Evolutionary conservation across 2,113 vertebrate genomes (phyloP).

Genomic region (Tinamus guttatus): DNA sequence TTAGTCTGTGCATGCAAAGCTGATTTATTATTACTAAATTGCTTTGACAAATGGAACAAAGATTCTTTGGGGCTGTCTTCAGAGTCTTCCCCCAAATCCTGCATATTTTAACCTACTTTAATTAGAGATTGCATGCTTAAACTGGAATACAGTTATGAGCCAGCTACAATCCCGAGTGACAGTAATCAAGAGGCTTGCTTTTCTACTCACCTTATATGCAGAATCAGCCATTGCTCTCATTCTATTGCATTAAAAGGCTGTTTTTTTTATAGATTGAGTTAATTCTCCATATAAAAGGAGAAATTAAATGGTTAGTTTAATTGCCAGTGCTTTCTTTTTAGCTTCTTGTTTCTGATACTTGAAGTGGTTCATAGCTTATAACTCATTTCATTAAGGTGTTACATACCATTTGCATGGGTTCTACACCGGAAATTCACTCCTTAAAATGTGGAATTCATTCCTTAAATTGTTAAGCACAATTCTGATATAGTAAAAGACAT

Average conservation of each 20-base stretch:
- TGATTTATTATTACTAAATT: not conserved
- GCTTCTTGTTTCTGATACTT: not conserved
- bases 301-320: conserved; percentile 30
- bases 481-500: not conserved
- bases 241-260: not conserved
- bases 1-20: not conserved
- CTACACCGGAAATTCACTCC: not conserved
- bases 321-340: conserved; percentile 8
- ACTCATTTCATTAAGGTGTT: conserved; percentile 5
- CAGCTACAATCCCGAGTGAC: not conserved
- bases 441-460: not conserved
- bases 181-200: not conserved
- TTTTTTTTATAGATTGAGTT: conserved; percentile 6
- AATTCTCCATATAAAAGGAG: conserved; percentile 4
- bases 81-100: not conserved
- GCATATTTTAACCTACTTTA: conserved; percentile 1
- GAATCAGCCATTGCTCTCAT: not conserved
- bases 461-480: not conserved
- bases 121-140: not conserved
- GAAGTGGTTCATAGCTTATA: not conserved
- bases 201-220: not conserved
- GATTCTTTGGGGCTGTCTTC: not conserved
- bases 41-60: not conserved
- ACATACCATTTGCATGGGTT: not conserved
- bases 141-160: not conserved